Evolutionary conservation across 2,888 invertebrate genomes (phyloP), one percentile per base, ranked within the genome.

Genomic region (Hemithea aestivaria): DNA sequence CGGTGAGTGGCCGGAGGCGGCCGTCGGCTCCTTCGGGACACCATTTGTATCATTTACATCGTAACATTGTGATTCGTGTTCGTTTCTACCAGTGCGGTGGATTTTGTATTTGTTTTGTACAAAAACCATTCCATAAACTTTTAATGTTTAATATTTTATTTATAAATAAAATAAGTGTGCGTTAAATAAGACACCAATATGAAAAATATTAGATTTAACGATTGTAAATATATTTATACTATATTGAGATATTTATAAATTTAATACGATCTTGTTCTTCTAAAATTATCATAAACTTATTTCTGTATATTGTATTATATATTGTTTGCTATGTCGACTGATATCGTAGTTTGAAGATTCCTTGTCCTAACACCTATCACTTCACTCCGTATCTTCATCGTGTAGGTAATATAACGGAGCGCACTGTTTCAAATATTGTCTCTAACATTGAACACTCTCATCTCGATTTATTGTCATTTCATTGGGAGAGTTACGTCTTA

Each of bases 171-270:
- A 54, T 83, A 83, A 81, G 83, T 73, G 78, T 80, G 83, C 81
- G 69, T 83, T 79, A 73, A 76, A 80, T 85, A 85, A 84, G 83
- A 87, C 87, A 87, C 87, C 87, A 87, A 87, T 83, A 82, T 84
- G 73, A 66, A 67, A 69, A 58, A 66, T 68, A 79, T 75, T 83
- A 83, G 72, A 56, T 58, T 65, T 77, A 80, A 78, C 64, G 66
- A 77, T 32, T 87, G 87, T 87, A 87, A 82, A 87, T 87, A 87
- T 85, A 87, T 85, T 87, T 87, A 85, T 84, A 82, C 68, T 77
- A 37, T 80, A 84, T 77, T 81, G 80, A 85, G 75, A 85, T 85
- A 85, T 85, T 84, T 84, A 84, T 85, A 82, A 83, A 81, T 79
- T 84, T 79, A 84, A 79, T 82, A 84, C 75, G 75, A 75, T 83